Evolutionary conservation across 2,113 vertebrate species (phyloP).

Genomic region (Prochilodus magdalenae): DNA sequence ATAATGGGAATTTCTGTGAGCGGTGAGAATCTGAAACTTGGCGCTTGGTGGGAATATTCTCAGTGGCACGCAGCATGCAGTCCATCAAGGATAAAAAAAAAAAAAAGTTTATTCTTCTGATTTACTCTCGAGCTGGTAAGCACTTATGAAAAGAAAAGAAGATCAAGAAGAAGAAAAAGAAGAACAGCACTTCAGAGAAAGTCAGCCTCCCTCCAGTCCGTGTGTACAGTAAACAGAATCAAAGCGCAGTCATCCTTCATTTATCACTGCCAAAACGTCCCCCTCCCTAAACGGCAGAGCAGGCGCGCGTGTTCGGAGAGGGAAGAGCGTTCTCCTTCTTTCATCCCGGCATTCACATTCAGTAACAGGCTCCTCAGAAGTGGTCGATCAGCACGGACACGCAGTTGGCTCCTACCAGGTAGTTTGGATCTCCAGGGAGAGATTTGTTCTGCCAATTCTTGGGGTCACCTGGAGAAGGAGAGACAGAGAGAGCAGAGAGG

Average conservation of each 20-base stretch:
- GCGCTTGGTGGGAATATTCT: slow-evolving; percentile 62
- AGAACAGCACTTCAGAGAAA: slow-evolving; percentile 61
- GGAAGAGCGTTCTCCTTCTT: slow-evolving; percentile 51
- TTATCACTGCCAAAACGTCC: slow-evolving; percentile 33
- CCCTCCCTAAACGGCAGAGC: slow-evolving; percentile 26
- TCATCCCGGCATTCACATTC: slow-evolving; percentile 78
- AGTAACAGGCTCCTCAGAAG: slow-evolving; percentile 86
- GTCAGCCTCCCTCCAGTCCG: slow-evolving; percentile 61
- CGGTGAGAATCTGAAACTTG: slow-evolving; percentile 61
- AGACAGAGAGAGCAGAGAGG: not conserved
- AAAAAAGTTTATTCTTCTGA: slow-evolving; percentile 56
- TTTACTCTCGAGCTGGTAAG: slow-evolving; percentile 72
- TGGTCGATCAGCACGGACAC: slow-evolving; percentile 99
- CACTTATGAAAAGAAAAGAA: slow-evolving; percentile 37
- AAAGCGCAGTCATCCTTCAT: slow-evolving; percentile 79
- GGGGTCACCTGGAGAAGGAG: slow-evolving; percentile 87
- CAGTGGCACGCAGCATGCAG: slow-evolving; percentile 74
- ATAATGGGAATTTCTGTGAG: slow-evolving; percentile 33
- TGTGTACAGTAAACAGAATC: slow-evolving; percentile 67
- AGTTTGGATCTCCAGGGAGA: slow-evolving; percentile 97
- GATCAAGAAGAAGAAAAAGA: slow-evolving; percentile 47
- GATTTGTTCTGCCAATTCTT: slow-evolving; percentile 99
- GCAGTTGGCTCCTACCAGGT: slow-evolving; percentile 98
- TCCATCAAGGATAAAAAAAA: slow-evolving; percentile 75
- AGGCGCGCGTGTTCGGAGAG: slow-evolving; percentile 24